Conservation (phyloP, 2,797 vertebrate species). For the Sebastes oblongus region DNA sequence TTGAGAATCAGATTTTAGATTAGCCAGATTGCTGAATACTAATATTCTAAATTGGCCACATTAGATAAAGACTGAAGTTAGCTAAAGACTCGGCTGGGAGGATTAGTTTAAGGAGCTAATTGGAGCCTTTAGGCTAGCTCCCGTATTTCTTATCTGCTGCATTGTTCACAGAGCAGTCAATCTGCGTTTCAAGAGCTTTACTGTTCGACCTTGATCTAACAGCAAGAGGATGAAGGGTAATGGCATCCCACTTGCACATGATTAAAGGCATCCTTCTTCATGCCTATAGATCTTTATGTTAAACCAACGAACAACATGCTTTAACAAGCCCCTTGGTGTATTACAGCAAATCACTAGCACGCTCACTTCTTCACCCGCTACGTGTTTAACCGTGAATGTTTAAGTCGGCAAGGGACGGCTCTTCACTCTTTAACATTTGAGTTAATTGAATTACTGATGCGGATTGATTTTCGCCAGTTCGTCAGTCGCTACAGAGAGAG, state of each 20-base stretch:
- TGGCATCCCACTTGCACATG: slow-evolving; percentile 20
- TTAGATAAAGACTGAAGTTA: slow-evolving; percentile 32
- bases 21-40: slow-evolving; percentile 15
- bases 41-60: slow-evolving; percentile 42
- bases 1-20: slow-evolving; percentile 23
- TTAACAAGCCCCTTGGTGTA: slow-evolving; percentile 17
- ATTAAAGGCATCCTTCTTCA: slow-evolving; percentile 44
- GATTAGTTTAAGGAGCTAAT: slow-evolving; percentile 57
- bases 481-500: slow-evolving; percentile 3
- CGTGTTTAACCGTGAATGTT: slow-evolving; percentile 12
- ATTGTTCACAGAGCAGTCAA: slow-evolving; percentile 42
- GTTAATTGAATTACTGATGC: slow-evolving; percentile 36
- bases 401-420: not conserved
- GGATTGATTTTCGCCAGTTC: slow-evolving; percentile 44
- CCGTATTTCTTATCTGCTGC: slow-evolving; percentile 40
- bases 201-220: slow-evolving; percentile 49
- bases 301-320: slow-evolving; percentile 39
- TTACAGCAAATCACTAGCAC: slow-evolving; percentile 12
- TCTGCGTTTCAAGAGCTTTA: slow-evolving; percentile 58
- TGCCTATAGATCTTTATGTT: slow-evolving; percentile 51
- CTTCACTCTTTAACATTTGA: slow-evolving; percentile 18
- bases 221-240: slow-evolving; percentile 41
- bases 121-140: slow-evolving; percentile 46
- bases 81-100: slow-evolving; percentile 29
- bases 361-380: slow-evolving; percentile 11